These are phyloP conservation scores for Gambusia affinis DNA, from an alignment of 2,113 vertebrate species.

Conservation along the genomic window DNA sequence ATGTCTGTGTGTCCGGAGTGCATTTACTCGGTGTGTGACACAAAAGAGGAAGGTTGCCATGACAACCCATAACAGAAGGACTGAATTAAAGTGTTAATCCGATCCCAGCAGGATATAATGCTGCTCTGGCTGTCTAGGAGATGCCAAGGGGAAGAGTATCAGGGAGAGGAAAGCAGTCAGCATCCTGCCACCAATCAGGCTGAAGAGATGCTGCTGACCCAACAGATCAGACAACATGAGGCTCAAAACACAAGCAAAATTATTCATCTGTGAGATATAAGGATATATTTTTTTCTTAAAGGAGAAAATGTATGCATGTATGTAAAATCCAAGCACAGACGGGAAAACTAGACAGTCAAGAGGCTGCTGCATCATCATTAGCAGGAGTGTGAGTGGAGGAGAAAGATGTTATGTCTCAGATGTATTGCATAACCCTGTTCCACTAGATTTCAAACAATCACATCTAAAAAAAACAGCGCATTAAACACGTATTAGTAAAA, in stretches of 20 bases:
- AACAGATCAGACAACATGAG: background rate
- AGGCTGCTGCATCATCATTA: no score
- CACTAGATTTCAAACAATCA: no score
- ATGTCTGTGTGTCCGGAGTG: background rate
- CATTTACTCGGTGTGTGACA: conserved; percentile 10
- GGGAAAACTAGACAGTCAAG: no score
- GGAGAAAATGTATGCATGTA: no score
- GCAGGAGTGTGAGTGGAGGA: no score
- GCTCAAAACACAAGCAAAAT: background rate
- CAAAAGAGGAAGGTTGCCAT: conserved; percentile 55
- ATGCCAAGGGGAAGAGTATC: conserved; percentile 20
- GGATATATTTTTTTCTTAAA: no score
- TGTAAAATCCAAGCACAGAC: no score
- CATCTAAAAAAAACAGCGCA: no score
- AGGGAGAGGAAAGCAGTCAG: background rate
- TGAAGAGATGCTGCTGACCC: background rate
- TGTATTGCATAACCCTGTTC: no score
- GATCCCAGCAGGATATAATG: conserved; percentile 50
- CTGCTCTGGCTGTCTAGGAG: conserved; percentile 16
- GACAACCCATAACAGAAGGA: conserved; percentile 33
- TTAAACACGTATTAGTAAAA: no score
- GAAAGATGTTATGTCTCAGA: no score
- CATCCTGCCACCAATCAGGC: conserved; percentile 16
- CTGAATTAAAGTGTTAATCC: conserved; percentile 67
- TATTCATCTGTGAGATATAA: no score